phyloP scores from a whole-genome alignment of 2,113 vertebrate genomes.

The Noturus placidus region DNA sequence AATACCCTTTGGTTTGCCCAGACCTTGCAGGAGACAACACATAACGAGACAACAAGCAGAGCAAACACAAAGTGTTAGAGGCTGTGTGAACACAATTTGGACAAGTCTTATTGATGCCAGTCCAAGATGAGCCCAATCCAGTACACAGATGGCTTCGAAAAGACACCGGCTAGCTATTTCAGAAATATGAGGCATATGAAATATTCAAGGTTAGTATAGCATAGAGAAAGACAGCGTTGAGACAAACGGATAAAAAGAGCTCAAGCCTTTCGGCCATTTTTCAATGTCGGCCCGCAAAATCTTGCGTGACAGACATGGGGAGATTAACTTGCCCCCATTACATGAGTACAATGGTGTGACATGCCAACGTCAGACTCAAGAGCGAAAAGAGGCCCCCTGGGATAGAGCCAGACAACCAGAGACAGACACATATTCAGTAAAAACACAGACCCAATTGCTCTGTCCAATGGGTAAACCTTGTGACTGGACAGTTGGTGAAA shows the following conservation, averaged over 20 bases:
- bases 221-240: conserved; percentile 12
- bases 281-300: conserved; percentile 55
- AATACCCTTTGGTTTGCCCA: conserved; percentile 86
- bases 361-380: conserved; percentile 64
- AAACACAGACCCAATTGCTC: conserved; percentile 57
- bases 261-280: conserved; percentile 53
- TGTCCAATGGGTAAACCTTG: conserved; percentile 26
- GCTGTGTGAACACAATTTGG: neutral
- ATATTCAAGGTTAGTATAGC: conserved; percentile 2
- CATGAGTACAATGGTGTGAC: conserved; percentile 69
- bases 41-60: conserved; percentile 43
- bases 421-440: conserved; percentile 58
- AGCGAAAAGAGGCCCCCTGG: conserved; percentile 63
- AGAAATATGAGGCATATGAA: neutral
- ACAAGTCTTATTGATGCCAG: neutral
- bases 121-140: neutral
- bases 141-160: conserved; percentile 11
- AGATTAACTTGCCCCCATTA: conserved; percentile 72
- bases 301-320: conserved; percentile 68
- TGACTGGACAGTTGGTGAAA: conserved; percentile 37
- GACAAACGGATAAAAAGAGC: conserved; percentile 58
- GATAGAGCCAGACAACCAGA: conserved; percentile 54
- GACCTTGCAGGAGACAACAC: conserved; percentile 66
- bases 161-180: neutral
- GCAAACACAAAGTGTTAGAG: conserved; percentile 4